phyloP scores from a whole-genome alignment of 92 coral and sea anemone genomes.

The Palythoa heliodiscus region DNA sequence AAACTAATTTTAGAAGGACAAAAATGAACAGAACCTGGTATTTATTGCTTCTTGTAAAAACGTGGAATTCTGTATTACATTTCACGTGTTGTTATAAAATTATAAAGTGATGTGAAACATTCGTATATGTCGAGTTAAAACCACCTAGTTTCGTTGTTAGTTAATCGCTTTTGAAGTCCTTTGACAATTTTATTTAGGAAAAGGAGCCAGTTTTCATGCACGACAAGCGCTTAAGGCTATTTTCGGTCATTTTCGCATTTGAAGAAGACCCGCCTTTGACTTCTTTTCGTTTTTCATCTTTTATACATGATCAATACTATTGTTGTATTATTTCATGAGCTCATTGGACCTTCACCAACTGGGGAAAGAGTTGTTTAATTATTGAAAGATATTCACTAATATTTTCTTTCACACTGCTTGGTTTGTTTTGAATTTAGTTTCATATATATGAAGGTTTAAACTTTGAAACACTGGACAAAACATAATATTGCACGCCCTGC shows the following conservation, averaged over 20 bases:
- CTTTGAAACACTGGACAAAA: background rate
- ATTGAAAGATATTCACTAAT: constrained; percentile 2
- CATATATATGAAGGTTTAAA: background rate
- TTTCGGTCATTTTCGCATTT: background rate
- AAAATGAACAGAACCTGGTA: background rate
- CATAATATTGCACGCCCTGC: constrained; percentile 3
- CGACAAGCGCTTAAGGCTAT: background rate
- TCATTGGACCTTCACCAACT: background rate
- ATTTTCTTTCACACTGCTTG: constrained; percentile 10
- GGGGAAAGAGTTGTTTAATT: background rate
- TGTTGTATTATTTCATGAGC: too few species aligned
- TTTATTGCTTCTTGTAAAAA: background rate
- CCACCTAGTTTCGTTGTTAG: background rate
- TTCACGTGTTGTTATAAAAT: background rate
- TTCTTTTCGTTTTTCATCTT: background rate
- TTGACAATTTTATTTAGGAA: background rate
- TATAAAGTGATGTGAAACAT: background rate
- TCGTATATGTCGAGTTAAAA: background rate
- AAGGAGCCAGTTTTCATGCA: background rate
- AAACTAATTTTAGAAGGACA: background rate
- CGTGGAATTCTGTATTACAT: background rate
- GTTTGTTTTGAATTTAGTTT: background rate
- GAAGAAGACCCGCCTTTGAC: too few species aligned
- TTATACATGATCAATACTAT: background rate
- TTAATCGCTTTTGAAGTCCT: background rate